phyloP scores from a whole-genome alignment of 2,888 invertebrate genomes.

The Drosophila barbarae region DNA sequence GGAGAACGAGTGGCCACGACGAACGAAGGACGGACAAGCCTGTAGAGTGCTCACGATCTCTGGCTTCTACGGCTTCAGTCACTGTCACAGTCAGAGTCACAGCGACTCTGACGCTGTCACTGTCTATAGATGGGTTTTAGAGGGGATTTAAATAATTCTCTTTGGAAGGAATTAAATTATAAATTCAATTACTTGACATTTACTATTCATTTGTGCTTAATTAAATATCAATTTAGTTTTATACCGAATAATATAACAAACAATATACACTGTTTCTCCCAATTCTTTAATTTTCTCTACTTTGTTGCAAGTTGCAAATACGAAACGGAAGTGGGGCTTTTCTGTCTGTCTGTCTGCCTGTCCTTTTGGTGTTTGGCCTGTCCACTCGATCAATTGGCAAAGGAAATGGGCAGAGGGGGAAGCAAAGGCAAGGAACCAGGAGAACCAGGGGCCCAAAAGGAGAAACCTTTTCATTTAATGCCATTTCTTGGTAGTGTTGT shows the following conservation, averaged over 20 bases:
- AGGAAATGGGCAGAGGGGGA: constrained; percentile 9
- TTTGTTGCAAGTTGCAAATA: constrained; percentile 1
- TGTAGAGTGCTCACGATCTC: constrained; percentile 30
- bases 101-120: constrained; percentile 2
- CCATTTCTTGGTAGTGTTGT: constrained; percentile 55
- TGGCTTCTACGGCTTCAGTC: not conserved
- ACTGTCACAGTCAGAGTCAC: constrained; percentile 4
- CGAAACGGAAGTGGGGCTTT: constrained; percentile 1
- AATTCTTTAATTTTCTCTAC: too few species aligned
- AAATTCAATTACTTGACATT: too few species aligned
- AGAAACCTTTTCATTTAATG: constrained; percentile 65
- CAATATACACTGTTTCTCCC: not conserved
- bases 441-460: constrained; percentile 17
- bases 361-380: constrained; percentile 36
- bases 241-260: not conserved
- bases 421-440: not conserved
- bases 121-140: constrained; percentile 3
- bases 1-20: not conserved
- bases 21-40: not conserved
- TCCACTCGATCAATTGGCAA: constrained; percentile 54
- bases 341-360: constrained; percentile 6
- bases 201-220: too few species aligned
- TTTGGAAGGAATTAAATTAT: too few species aligned
- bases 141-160: constrained; percentile 6
- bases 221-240: too few species aligned